Conservation (phyloP, 64 coral and sea anemone genomes). For the Dendronephthya gigantea region DNA sequence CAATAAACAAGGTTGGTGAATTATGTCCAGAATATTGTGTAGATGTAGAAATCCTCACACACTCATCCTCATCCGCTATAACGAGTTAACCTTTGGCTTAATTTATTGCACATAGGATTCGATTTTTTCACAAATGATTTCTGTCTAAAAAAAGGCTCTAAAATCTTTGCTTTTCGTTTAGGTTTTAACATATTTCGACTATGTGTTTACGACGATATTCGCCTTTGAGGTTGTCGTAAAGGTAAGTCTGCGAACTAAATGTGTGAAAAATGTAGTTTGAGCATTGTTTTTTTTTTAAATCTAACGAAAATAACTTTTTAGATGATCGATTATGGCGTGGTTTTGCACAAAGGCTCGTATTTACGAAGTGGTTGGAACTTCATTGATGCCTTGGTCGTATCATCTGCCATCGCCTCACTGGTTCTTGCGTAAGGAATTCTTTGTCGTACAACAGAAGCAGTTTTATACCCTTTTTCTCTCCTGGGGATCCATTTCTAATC, state of each 20-base stretch:
- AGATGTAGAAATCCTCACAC: background rate
- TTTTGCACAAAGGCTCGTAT: constrained; percentile 62
- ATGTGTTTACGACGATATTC: constrained; percentile 92
- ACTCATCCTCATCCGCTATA: too few species aligned
- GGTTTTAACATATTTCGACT: constrained; percentile 90
- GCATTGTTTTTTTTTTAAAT: background rate
- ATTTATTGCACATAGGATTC: too few species aligned
- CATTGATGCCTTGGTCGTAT: constrained; percentile 55
- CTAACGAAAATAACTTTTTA: background rate
- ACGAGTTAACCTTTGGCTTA: too few species aligned
- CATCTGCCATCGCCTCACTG: constrained; percentile 45
- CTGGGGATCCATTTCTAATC: too few species aligned
- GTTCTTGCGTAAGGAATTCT: constrained; percentile 28
- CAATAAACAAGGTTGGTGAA: constrained; percentile 42
- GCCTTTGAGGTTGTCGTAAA: constrained; percentile 84
- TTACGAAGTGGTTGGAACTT: constrained; percentile 56
- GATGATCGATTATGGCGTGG: constrained; percentile 51
- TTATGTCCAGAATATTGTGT: background rate
- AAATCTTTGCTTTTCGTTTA: constrained; percentile 1
- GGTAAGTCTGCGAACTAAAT: background rate
- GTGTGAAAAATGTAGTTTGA: background rate
- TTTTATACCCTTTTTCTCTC: too few species aligned
- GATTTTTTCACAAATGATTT: too few species aligned
- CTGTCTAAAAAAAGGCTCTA: too few species aligned
- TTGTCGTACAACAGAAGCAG: too few species aligned